Percentiles rank a stretch among this genome's conserved stretches.
phyloP scores from a whole-genome alignment of 2,113 vertebrate species.

The Cygnus buccinator region DNA sequence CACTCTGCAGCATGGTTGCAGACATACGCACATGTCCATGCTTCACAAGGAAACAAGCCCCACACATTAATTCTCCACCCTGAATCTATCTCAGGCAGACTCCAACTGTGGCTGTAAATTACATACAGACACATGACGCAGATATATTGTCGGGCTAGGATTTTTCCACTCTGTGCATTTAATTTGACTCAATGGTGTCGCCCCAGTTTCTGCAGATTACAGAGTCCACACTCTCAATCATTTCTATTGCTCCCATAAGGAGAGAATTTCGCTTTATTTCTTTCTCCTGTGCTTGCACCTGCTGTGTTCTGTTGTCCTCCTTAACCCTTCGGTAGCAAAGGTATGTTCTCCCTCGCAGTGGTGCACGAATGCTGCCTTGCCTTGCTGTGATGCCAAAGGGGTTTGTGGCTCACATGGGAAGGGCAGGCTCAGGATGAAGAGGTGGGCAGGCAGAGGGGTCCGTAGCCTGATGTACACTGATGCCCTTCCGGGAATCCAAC shows the following conservation, averaged over 20 bases:
- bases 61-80: neutral
- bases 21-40: fast-evolving
- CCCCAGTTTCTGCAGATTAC: slow-evolving; percentile 24
- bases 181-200: slow-evolving; percentile 19
- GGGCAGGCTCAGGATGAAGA: neutral
- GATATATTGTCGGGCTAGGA: neutral
- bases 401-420: neutral
- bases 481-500: slow-evolving; percentile 9
- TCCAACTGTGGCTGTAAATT: neutral
- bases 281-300: slow-evolving; percentile 47
- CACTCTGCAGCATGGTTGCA: neutral
- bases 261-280: slow-evolving; percentile 52
- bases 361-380: fast-evolving
- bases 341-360: neutral
- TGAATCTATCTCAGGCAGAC: neutral
- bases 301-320: slow-evolving; percentile 47
- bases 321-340: neutral
- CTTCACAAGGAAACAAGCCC: neutral
- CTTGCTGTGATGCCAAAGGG: neutral
- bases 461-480: neutral
- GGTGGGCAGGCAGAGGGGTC: neutral
- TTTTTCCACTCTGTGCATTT: slow-evolving; percentile 32
- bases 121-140: neutral
- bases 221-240: slow-evolving; percentile 30
- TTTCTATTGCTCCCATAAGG: slow-evolving; percentile 58